Evolutionary conservation across 2,888 invertebrate genomes (phyloP).

Genomic region (Pachymerium ferrugineum): DNA sequence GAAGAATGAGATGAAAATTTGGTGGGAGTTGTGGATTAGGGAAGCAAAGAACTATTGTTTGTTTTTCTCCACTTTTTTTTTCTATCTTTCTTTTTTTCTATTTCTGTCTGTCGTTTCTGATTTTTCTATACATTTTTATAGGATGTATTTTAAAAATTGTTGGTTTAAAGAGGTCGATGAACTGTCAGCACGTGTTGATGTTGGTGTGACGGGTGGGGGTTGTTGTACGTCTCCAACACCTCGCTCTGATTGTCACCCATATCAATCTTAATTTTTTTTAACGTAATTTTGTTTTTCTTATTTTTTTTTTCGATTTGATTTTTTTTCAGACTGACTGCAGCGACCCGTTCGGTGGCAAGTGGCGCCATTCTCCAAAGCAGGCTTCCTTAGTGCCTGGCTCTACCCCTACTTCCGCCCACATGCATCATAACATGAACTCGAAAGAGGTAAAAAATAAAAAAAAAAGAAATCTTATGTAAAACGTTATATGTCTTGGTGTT

Average conservation of each 20-base stretch:
- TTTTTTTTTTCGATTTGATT: slow-evolving; percentile 12
- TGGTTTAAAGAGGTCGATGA: slow-evolving; percentile 6
- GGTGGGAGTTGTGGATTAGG: slow-evolving; percentile 1
- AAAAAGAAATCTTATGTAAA: slow-evolving; percentile 13
- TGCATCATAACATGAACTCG: slow-evolving; percentile 41
- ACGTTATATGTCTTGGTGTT: no score
- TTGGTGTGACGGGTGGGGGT: slow-evolving; percentile 17
- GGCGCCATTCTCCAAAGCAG: slow-evolving; percentile 37
- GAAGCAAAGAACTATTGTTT: background rate
- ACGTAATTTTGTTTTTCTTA: slow-evolving; percentile 6
- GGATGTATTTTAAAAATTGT: background rate
- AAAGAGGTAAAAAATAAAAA: slow-evolving; percentile 39
- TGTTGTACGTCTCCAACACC: slow-evolving; percentile 5
- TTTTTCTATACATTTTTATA: background rate
- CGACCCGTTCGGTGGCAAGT: slow-evolving; percentile 37
- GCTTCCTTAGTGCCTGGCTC: slow-evolving; percentile 35
- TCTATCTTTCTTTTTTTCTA: no score
- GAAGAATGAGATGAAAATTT: background rate
- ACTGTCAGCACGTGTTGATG: slow-evolving; percentile 16
- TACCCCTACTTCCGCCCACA: slow-evolving; percentile 37
- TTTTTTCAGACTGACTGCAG: slow-evolving; percentile 36
- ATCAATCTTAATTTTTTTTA: background rate
- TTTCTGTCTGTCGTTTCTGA: no score
- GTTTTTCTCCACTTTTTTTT: background rate
- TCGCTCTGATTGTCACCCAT: slow-evolving; percentile 19